Conservation (phyloP, 2,888 invertebrate species). For the Agrochola litura region DNA sequence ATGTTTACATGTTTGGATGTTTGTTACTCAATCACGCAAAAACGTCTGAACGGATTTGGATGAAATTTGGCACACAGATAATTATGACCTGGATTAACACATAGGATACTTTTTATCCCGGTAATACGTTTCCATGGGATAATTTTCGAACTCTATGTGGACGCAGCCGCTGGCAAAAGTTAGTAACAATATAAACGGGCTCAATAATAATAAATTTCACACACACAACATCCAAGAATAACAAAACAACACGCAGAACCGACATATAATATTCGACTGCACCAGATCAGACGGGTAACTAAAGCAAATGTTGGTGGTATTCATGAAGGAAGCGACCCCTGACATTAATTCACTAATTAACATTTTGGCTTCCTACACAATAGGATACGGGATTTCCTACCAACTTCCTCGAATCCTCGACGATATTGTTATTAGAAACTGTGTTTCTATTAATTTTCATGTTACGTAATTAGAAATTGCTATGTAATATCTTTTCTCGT, state of each 20-base stretch:
- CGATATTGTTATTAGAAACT: slow-evolving; percentile 71
- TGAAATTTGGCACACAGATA: too few species aligned
- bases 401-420: slow-evolving; percentile 70
- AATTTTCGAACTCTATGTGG: too few species aligned
- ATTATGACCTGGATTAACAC: too few species aligned
- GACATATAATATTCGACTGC: slow-evolving; percentile 23
- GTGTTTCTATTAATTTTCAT: slow-evolving; percentile 65
- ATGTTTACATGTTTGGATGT: too few species aligned
- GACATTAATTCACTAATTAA: slow-evolving; percentile 83
- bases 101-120: too few species aligned
- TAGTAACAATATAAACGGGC: background rate
- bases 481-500: slow-evolving; percentile 31
- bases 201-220: background rate
- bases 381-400: slow-evolving; percentile 80
- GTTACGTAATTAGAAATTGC: slow-evolving; percentile 53
- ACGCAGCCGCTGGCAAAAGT: too few species aligned
- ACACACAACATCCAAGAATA: slow-evolving; percentile 4
- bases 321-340: slow-evolving; percentile 75
- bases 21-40: too few species aligned
- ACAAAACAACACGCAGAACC: slow-evolving; percentile 12
- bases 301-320: slow-evolving; percentile 68
- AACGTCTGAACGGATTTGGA: too few species aligned
- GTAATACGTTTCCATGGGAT: too few species aligned
- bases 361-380: slow-evolving; percentile 77
- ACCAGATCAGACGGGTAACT: slow-evolving; percentile 49